A percentile compares a stretch with the other conserved stretches of the same genome.
These are phyloP conservation scores for Enoplosus armatus DNA, from an alignment of 2,797 vertebrate species.

Conservation along the genomic window DNA sequence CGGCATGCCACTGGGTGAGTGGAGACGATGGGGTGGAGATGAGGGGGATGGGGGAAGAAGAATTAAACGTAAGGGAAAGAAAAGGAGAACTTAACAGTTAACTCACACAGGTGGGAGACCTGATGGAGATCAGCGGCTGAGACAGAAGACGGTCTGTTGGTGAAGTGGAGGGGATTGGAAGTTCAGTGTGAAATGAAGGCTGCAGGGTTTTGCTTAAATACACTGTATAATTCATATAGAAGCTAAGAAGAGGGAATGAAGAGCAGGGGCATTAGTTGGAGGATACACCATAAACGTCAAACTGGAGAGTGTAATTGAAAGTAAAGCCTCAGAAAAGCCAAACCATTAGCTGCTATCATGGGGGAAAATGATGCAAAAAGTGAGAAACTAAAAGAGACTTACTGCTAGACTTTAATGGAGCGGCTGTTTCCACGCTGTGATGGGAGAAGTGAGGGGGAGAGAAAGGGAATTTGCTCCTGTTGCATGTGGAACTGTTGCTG, in stretches of 20 bases:
- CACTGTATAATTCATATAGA: slow-evolving; percentile 48
- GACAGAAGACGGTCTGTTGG: slow-evolving; percentile 12
- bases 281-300: slow-evolving; percentile 57
- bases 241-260: slow-evolving; percentile 33
- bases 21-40: not conserved
- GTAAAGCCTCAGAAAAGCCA: slow-evolving; percentile 54
- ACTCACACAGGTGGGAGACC: slow-evolving; percentile 4
- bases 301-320: slow-evolving; percentile 58
- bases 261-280: slow-evolving; percentile 46
- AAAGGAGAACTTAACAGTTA: not conserved
- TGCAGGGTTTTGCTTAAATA: slow-evolving; percentile 35
- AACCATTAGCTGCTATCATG: slow-evolving; percentile 55
- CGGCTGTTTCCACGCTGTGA: slow-evolving; percentile 39
- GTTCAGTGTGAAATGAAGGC: slow-evolving; percentile 37
- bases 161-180: slow-evolving; percentile 1
- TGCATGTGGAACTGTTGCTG: slow-evolving; percentile 35
- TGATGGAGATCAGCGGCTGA: slow-evolving; percentile 4
- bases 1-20: slow-evolving; percentile 98
- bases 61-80: not conserved
- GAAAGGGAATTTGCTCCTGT: slow-evolving; percentile 45
- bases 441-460: slow-evolving; percentile 38
- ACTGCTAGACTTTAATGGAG: slow-evolving; percentile 39
- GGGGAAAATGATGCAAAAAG: slow-evolving; percentile 65
- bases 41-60: no score
- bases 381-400: slow-evolving; percentile 49